A percentile compares a stretch with the other conserved stretches of the same genome.
Evolutionary conservation across 1,140 invertebrate genomes (phyloP).

Genomic region (Octopus bimaculoides): DNA sequence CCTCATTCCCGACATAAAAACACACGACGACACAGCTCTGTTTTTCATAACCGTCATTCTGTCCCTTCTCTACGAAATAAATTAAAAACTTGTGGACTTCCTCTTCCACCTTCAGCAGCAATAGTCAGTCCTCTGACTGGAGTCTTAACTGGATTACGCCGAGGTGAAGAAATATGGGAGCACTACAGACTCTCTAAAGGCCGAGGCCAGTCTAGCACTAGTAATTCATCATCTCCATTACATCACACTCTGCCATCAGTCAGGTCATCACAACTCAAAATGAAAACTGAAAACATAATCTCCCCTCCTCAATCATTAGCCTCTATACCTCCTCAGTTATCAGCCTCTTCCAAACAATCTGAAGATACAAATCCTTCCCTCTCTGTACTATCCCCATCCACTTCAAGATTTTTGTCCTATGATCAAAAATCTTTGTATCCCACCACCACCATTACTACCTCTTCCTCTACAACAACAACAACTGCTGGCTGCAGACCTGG

Average conservation of each 20-base stretch:
- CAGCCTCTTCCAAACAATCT: too few species aligned
- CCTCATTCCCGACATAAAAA: not conserved
- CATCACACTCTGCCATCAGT: not conserved
- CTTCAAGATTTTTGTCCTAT: too few species aligned
- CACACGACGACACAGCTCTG: not conserved
- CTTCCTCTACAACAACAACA: too few species aligned
- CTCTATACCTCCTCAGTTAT: too few species aligned
- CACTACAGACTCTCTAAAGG: slow-evolving; percentile 9
- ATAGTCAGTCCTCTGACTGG: not conserved
- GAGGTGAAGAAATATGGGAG: slow-evolving; percentile 9
- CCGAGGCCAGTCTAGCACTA: not conserved
- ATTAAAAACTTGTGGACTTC: not conserved
- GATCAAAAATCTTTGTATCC: too few species aligned
- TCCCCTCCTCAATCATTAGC: too few species aligned
- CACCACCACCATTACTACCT: too few species aligned
- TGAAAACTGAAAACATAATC: not conserved
- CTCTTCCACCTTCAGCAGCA: not conserved
- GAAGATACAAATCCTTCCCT: too few species aligned
- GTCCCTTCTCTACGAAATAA: not conserved
- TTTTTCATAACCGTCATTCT: slow-evolving; percentile 5
- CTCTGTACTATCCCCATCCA: too few species aligned
- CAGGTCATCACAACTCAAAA: not conserved
- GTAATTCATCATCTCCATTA: too few species aligned
- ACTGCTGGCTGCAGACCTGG: too few species aligned
- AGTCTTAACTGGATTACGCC: not conserved